phyloP scores from a whole-genome alignment of 2,113 vertebrate species.

The Hippolais icterina region DNA sequence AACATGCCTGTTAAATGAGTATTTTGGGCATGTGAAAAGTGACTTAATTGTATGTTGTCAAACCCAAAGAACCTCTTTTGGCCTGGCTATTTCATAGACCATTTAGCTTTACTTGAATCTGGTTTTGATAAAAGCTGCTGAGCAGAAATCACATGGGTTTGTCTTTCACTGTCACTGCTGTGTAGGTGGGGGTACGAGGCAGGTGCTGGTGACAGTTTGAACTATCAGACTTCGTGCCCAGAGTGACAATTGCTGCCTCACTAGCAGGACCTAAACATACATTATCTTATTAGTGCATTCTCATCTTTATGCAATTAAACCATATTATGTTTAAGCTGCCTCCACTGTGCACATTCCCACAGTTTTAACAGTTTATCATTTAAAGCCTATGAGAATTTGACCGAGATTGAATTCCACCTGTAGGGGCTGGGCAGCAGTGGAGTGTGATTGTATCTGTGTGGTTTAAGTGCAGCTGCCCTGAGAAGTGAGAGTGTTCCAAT shows the following conservation, averaged over 20 bases:
- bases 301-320: conserved; percentile 17
- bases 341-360: neutral
- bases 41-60: conserved; percentile 37
- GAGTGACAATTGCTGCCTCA: conserved; percentile 33
- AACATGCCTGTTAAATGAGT: conserved; percentile 8
- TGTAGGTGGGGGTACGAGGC: conserved; percentile 39
- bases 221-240: conserved; percentile 41
- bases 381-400: neutral
- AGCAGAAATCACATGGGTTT: conserved; percentile 20
- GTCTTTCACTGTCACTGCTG: conserved; percentile 12
- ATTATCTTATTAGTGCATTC: conserved; percentile 41
- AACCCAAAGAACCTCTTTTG: conserved; percentile 34
- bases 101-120: conserved; percentile 21
- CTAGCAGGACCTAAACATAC: neutral
- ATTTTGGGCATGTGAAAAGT: conserved; percentile 24
- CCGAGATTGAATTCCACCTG: neutral
- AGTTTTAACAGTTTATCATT: neutral
- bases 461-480: neutral
- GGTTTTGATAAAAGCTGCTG: conserved; percentile 44
- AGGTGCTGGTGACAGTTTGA: conserved; percentile 65
- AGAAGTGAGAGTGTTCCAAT: neutral
- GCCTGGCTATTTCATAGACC: conserved; percentile 24
- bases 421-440: neutral
- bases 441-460: neutral
- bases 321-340: neutral